Base-by-base conservation (phyloP, 2,797 vertebrate species). In the Ctenopoma kingsleyae region DNA sequence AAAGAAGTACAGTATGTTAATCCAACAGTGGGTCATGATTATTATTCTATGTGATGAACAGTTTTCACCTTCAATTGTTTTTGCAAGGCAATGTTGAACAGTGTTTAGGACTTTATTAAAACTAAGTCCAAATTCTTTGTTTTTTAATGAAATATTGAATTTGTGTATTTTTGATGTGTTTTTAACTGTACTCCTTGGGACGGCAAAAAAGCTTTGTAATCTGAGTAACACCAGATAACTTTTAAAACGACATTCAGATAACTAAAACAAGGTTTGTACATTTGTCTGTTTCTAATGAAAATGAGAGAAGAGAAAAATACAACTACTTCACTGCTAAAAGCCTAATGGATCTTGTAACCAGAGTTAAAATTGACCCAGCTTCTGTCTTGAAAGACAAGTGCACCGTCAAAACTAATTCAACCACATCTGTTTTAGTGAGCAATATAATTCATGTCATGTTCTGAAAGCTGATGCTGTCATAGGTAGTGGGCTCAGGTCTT, bases 381-480 rank as follows among this genome's bases (percentile, higher is more conserved):
- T 19, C 36, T 64, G 53, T 46, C 60, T 55, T 58, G 35, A 76
- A 62, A 73, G 74, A 61, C 51, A 59, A 82, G 57, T 54, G 40
- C n/a, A 48, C 63, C 64, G 71, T 80, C 73, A 60, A 71, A 71
- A 48, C 44, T 32, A 59, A 61, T 78, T 74, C 67, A 69, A 25
- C 38, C 56, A 59, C 58, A 62, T 76, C 70, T 74, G 38, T 75
- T 69, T 65, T 41, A 76, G 53, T 69, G 65, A 55, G 35, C 38
- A 19, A 48, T 78, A 56, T 48, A 71, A 88, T 78, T 74, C 63
- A 47, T 62, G 67, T 61, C 61, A 68, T 54, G 65, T 67, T 74
- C 60, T 59, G 62, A 83, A 76, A 80, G 54, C 59, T 67, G 68
- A 76, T 64, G 47, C 71, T 80, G 80, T 87, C 80, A 85, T 50